Base-by-base conservation (phyloP, 2,113 vertebrate species). In the Diadophis punctatus region DNA sequence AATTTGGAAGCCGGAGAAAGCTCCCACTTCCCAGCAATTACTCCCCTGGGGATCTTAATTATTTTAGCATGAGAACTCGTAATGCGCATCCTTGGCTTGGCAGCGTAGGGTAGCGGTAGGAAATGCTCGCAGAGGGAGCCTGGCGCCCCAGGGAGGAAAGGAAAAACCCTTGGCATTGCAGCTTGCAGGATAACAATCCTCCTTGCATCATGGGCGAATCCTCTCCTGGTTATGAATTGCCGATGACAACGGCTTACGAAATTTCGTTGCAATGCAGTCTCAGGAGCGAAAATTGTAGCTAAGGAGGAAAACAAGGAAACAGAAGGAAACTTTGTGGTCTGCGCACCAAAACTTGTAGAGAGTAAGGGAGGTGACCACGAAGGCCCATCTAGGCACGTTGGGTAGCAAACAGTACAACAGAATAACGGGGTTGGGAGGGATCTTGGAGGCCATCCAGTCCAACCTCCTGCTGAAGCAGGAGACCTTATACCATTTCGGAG, bases 1-100 rank as follows among this genome's bases (percentile, higher is more conserved):
- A 34, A 90, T 91, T 92, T 20, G 85, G 90, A 93, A 90, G n/a
- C 88, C 2, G 0, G 3, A 90, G 86, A 1, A 95, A 90, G 12
- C 53, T 80, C 91, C 23, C 0, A 0, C n/a, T 95, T 93, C 92
- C 94, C 0, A 0, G 20, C 48, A 53, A 25, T 68, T 0, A 0
- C 3, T 43, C 80, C 0, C 0, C 0, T 0, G 90, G 52, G 91
- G 63, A 55, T 48, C 56, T 60, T 92, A 60, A 92, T 53, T 3
- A 34, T 34, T n/a, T 3, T 30, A 16, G 51, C 5, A 55, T 55
- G 86, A 0, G 9, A 10, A 9, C 0, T 43, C 8, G 23, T 53
- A 85, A 92, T 25, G 48, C 12, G 52, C 22, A 43, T 52, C 60
- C 87, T 84, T 55, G 87, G 60, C 63, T 48, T 14, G n/a, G 84